phyloP scores from a whole-genome alignment of 1,140 invertebrate genomes.

The Apolygus lucorum region DNA sequence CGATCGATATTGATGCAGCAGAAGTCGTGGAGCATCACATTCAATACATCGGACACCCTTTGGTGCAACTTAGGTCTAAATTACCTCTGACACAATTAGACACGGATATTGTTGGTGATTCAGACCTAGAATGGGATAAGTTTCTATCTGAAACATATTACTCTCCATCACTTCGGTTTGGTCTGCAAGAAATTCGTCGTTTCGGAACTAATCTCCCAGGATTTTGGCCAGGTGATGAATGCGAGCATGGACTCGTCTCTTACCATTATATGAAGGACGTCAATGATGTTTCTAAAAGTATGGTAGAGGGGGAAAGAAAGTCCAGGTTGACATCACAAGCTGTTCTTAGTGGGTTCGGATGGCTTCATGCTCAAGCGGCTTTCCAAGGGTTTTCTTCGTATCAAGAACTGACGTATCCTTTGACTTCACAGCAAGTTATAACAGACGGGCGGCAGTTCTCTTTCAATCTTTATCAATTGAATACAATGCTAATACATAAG shows the following conservation, averaged over 20 bases:
- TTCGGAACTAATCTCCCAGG: slow-evolving; percentile 69
- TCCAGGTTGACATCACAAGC: slow-evolving; percentile 61
- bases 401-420: slow-evolving; percentile 79
- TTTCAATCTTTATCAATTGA: slow-evolving; percentile 81
- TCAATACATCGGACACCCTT: slow-evolving; percentile 56
- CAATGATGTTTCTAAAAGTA: slow-evolving; percentile 38
- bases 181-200: slow-evolving; percentile 39
- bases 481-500: slow-evolving; percentile 61
- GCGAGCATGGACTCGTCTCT: slow-evolving; percentile 66
- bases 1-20: slow-evolving; percentile 35
- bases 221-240: slow-evolving; percentile 66
- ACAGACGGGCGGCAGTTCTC: slow-evolving; percentile 76
- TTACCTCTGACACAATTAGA: slow-evolving; percentile 52
- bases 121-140: slow-evolving; percentile 38
- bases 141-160: slow-evolving; percentile 47
- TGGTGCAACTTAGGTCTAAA: slow-evolving; percentile 52
- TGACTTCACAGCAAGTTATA: slow-evolving; percentile 72
- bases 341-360: slow-evolving; percentile 66
- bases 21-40: slow-evolving; percentile 52
- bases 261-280: slow-evolving; percentile 56
- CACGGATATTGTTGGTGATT: neutral
- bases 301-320: slow-evolving; percentile 44
- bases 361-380: slow-evolving; percentile 69
- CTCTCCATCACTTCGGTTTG: slow-evolving; percentile 48
- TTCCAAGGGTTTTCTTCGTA: slow-evolving; percentile 80